Base-by-base conservation (phyloP, 2,888 invertebrate species). In the Protula sp. region DNA sequence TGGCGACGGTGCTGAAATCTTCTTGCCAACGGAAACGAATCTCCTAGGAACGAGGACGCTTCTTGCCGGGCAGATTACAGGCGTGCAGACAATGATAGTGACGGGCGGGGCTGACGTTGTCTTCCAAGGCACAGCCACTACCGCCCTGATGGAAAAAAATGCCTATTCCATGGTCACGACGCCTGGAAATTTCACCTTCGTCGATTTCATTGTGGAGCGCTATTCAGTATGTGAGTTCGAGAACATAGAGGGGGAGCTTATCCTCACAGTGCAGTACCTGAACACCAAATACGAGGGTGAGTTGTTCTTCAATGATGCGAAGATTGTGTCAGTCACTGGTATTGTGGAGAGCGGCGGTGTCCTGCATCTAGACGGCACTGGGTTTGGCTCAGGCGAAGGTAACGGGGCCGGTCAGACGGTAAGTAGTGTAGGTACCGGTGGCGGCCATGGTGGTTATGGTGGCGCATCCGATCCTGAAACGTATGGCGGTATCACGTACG, bases 331-430 rank as follows among this genome's bases (percentile, higher is more conserved):
- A n/a, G 62, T 67, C 28, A 67, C 69, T 61, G 70, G 64, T 3
- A 63, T 69, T 58, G 58, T 74, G n/a, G 73, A 74, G 61, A 71
- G 71, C 57, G 66, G 69, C 51, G 73, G 70, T 19, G 66, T 66
- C 29, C 57, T 74, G 47, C 67, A 72, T 54, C 60, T 74, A 55
- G 68, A 72, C 58, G 69, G 68, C 47, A 60, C 68, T 24, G 74
- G 72, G 3, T 64, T 63, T 54, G 62, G 63, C 3, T 45, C 59
- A 1, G 70, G 71, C 4, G 38, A 59, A 3, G 75, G 38, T 19
- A 38, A 38, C 19, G 9, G 19, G 9, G 19, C 9, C 19, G 38
- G 38, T 14, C 38, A 9, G 19, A 14, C 38, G 38, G 9, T 14
- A 14, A 19, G 19, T 38, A 38, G 19, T 38, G 19, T 38, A 14